A percentile compares a stretch with the other conserved stretches of the same genome.
phyloP scores from a whole-genome alignment of 2,113 vertebrate species.

The Odontophorus gujanensis region DNA sequence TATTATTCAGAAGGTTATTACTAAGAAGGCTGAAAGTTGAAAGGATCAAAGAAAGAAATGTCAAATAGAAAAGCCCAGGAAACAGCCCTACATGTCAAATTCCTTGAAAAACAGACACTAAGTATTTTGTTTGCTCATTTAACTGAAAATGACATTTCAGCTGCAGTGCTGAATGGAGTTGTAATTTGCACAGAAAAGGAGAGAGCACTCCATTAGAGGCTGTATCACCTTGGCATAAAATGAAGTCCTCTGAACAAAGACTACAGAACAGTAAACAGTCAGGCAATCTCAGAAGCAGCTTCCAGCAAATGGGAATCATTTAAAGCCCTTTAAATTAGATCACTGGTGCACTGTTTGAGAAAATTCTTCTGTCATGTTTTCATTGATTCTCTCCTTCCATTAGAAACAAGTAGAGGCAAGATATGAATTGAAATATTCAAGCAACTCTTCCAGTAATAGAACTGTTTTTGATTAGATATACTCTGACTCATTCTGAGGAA shows the following conservation, averaged over 20 bases:
- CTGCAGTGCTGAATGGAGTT: not conserved
- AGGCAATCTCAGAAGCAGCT: slow-evolving; percentile 10
- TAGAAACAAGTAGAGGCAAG: slow-evolving; percentile 56
- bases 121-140: not conserved
- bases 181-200: not conserved
- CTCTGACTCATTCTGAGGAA: slow-evolving; percentile 60
- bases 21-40: not conserved
- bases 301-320: slow-evolving; percentile 51
- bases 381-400: slow-evolving; percentile 60
- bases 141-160: not conserved
- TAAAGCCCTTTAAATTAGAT: not conserved
- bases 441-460: slow-evolving; percentile 66
- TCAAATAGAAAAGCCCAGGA: not conserved
- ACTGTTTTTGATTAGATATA: slow-evolving; percentile 49
- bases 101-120: not conserved
- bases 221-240: not conserved
- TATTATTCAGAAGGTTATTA: not conserved
- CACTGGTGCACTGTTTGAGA: not conserved
- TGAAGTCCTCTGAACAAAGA: slow-evolving; percentile 8
- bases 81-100: not conserved
- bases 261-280: slow-evolving; percentile 32
- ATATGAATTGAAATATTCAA: slow-evolving; percentile 52
- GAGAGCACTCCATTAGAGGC: not conserved
- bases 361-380: slow-evolving; percentile 53
- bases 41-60: not conserved